Evolutionary conservation across 1,140 invertebrate species (phyloP).

Genomic region (Bombus sylvicola): DNA sequence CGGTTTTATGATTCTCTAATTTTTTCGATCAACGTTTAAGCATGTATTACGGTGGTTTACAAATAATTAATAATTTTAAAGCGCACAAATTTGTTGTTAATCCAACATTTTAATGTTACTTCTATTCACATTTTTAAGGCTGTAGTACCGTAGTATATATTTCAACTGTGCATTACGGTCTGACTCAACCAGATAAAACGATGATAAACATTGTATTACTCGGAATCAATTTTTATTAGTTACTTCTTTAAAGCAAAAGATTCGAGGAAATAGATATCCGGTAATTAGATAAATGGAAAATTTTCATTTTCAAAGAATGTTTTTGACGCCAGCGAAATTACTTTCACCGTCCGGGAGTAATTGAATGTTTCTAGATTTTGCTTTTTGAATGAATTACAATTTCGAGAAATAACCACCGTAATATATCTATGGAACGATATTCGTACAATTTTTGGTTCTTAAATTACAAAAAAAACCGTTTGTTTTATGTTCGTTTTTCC

Average conservation of each 20-base stretch:
- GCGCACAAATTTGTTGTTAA: not conserved
- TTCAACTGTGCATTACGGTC: too few species aligned
- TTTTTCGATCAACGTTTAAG: not conserved
- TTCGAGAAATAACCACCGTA: not conserved
- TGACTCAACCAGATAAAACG: not conserved
- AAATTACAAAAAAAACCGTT: constrained; percentile 20
- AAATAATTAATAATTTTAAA: not conserved
- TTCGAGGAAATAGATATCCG: not conserved
- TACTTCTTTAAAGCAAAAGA: not conserved
- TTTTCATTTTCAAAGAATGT: not conserved
- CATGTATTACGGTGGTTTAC: not conserved
- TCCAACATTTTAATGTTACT: not conserved
- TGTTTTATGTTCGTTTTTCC: constrained; percentile 48
- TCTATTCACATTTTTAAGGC: not conserved
- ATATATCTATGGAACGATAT: not conserved
- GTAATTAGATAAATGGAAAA: not conserved
- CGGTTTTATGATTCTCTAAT: not conserved
- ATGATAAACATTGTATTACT: not conserved
- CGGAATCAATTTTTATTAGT: not conserved
- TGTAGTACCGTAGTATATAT: not conserved
- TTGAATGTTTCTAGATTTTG: too few species aligned
- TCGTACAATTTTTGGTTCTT: constrained; percentile 21
- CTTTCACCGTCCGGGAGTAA: too few species aligned
- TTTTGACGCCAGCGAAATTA: too few species aligned
- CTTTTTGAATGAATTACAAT: too few species aligned